phyloP scores from a whole-genome alignment of 2,888 invertebrate species.

The Netelia virgata region DNA sequence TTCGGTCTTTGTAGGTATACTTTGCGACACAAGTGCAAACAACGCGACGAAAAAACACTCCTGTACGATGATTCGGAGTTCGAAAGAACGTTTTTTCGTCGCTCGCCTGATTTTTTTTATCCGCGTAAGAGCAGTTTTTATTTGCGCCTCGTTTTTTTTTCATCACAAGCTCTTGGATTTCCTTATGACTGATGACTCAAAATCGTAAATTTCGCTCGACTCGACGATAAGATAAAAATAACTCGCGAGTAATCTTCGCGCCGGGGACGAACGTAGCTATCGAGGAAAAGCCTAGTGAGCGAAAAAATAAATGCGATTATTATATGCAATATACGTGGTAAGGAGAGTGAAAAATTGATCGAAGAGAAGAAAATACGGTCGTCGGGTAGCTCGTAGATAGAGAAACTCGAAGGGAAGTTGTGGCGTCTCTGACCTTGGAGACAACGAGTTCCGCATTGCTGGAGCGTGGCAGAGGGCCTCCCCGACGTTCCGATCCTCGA shows the following conservation, averaged over 20 bases:
- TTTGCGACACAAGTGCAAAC: background rate
- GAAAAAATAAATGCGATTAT: conserved; percentile 24
- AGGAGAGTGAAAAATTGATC: conserved; percentile 26
- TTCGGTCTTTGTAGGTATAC: background rate
- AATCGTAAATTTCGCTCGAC: conserved; percentile 42
- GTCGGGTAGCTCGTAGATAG: conserved; percentile 23
- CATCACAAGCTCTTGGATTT: conserved; percentile 8
- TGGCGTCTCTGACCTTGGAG: conserved; percentile 73
- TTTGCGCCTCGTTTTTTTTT: conserved; percentile 2
- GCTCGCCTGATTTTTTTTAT: background rate
- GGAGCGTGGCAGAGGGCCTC: conserved; percentile 71
- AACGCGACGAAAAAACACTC: background rate
- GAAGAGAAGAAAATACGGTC: conserved; percentile 40
- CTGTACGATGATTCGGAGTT: background rate
- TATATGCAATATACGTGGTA: conserved; percentile 7
- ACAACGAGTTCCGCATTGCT: conserved; percentile 78
- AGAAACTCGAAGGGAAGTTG: conserved; percentile 62
- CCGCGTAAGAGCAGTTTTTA: background rate
- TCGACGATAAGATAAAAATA: conserved; percentile 55
- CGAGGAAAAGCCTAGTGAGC: conserved; percentile 12
- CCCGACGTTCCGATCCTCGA: conserved; percentile 54
- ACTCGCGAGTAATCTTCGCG: background rate
- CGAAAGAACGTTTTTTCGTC: too few species aligned
- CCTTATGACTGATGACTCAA: background rate
- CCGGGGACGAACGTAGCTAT: background rate